Percentiles rank a stretch among this genome's conserved stretches.
Evolutionary conservation across 2,113 vertebrate species (phyloP).

Genomic region (Microcebus murinus): DNA sequence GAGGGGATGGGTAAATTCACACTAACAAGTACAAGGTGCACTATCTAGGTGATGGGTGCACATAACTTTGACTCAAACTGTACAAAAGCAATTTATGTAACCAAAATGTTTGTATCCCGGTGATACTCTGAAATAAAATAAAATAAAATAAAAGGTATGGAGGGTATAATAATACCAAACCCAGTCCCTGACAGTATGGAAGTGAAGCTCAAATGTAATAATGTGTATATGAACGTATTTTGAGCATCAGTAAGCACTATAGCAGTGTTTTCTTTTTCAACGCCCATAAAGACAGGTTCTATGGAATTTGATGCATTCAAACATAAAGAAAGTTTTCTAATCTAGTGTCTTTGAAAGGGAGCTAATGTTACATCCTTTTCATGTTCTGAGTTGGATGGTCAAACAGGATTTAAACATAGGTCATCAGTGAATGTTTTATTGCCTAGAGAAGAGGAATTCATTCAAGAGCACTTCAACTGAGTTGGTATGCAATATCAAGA

Average conservation of each 20-base stretch:
- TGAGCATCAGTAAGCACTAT: neutral
- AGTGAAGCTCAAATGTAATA: neutral
- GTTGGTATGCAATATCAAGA: neutral
- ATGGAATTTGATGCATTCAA: neutral
- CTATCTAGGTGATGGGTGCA: too few species aligned
- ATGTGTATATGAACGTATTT: neutral
- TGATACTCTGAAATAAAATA: too few species aligned
- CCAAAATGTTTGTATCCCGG: too few species aligned
- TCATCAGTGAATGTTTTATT: neutral
- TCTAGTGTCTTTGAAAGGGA: neutral
- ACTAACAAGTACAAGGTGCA: too few species aligned
- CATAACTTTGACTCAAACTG: too few species aligned
- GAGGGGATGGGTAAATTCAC: too few species aligned
- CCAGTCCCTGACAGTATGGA: neutral
- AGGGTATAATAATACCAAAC: neutral
- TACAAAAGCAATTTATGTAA: too few species aligned
- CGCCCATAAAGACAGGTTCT: neutral
- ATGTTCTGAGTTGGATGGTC: neutral
- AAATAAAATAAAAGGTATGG: too few species aligned
- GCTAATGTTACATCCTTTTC: neutral
- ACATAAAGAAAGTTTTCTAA: neutral
- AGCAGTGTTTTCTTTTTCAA: neutral
- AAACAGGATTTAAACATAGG: neutral
- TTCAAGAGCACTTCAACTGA: neutral
- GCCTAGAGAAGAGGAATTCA: neutral